Percentiles rank a stretch among this genome's conserved stretches.
phyloP scores from a whole-genome alignment of 2,113 vertebrate genomes.

The Zootoca vivipara region DNA sequence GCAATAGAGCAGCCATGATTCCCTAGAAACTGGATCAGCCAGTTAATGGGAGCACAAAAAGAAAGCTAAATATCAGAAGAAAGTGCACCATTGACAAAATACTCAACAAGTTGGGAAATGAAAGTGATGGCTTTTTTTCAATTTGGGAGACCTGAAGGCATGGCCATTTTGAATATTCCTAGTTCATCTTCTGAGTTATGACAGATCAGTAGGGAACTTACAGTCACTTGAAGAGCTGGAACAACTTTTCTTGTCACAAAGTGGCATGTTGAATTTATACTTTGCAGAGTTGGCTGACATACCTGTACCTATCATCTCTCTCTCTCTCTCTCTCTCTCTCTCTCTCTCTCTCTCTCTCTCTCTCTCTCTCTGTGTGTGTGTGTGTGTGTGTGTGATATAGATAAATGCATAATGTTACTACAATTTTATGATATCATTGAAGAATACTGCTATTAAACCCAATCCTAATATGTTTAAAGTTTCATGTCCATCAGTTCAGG shows the following conservation, averaged over 20 bases:
- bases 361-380: too few relatives aligned
- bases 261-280: too few relatives aligned
- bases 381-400: too few relatives aligned
- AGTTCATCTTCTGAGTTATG: background rate
- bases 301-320: too few relatives aligned
- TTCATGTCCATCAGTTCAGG: background rate
- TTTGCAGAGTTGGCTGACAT: background rate
- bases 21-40: slow-evolving; percentile 3
- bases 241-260: background rate
- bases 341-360: too few relatives aligned
- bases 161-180: background rate
- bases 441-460: background rate
- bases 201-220: background rate
- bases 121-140: background rate
- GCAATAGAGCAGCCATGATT: slow-evolving; percentile 31
- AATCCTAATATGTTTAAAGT: background rate
- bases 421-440: slow-evolving; percentile 8
- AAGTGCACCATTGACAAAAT: background rate
- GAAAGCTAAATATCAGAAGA: slow-evolving; percentile 11
- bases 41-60: slow-evolving; percentile 8
- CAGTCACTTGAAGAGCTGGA: background rate
- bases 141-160: background rate
- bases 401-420: too few relatives aligned
- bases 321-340: too few relatives aligned
- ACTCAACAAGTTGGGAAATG: background rate